A percentile compares a stretch with the other conserved stretches of the same genome.
Evolutionary conservation across 2,797 vertebrate species (phyloP).

Genomic region (Pantherophis vulpinus): DNA sequence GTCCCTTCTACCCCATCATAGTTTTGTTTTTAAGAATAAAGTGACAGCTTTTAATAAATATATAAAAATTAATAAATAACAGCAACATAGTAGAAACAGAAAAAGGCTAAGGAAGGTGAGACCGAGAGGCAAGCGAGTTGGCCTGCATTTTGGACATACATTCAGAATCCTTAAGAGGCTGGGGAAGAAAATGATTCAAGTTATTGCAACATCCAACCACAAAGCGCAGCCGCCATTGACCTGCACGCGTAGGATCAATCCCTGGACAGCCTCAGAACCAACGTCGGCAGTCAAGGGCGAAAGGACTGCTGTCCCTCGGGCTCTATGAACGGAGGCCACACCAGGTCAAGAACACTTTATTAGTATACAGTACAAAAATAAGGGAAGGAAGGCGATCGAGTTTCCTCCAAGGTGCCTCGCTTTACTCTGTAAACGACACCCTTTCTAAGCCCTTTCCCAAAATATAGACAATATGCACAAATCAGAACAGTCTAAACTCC

Average conservation of each 20-base stretch:
- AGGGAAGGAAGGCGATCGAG: constrained; percentile 13
- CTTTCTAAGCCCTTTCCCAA: background rate
- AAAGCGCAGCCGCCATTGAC: background rate
- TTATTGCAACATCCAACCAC: background rate
- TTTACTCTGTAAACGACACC: background rate
- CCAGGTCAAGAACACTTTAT: constrained; percentile 64
- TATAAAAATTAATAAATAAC: background rate
- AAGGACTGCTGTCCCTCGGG: background rate
- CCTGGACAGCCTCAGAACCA: too few relatives aligned
- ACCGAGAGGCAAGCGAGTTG: background rate
- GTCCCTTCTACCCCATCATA: background rate
- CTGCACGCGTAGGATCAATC: background rate
- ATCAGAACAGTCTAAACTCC: background rate
- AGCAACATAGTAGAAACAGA: background rate
- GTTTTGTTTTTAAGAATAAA: background rate
- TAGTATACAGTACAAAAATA: constrained; percentile 57
- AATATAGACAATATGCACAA: background rate
- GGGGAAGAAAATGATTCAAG: background rate
- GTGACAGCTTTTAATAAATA: background rate
- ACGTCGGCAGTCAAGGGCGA: too few relatives aligned
- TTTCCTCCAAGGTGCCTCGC: background rate
- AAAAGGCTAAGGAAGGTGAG: background rate
- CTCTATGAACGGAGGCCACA: constrained; percentile 56
- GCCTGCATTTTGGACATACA: background rate
- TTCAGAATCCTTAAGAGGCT: background rate